Base-by-base conservation (phyloP, 2,113 vertebrate species). In the Gobius niger region DNA sequence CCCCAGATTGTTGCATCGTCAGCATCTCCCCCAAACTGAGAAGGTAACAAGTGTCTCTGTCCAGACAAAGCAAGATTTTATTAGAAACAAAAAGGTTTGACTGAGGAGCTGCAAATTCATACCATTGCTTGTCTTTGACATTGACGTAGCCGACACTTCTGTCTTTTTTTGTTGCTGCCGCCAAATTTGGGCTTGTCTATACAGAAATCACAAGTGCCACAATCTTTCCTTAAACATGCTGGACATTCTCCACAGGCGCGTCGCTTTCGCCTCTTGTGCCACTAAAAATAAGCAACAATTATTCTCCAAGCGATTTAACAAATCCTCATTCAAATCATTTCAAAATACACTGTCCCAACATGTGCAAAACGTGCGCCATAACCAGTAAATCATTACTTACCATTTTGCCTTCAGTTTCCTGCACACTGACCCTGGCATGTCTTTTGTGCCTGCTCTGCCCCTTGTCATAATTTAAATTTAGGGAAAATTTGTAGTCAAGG, bases 101-200 rank as follows among this genome's bases (percentile, higher is more conserved):
- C 42, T 8, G 7, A 5, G 9, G 8, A 53, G 16, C n/a, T 9
- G 9, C 40, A 60, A 24, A 42, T 1, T 5, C 12, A 40, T 76
- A 96, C 95, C 94, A 93, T 94, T 1, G 95, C 94, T 85, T 95
- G 94, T 54, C 93, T 92, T 85, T 93, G 91, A 78, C 95, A 96
- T 61, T 96, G 95, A 34, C 94, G 92, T 66, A 93, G 92, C 49
- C 95, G 94, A 81, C 95, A 96, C 82, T 95, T 96, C 87, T 95
- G 95, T 67, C 94, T 93, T 87, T 95, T 96, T 80, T 94, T 95
- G 82, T 96, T 96, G 78, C 92, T 93, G 76, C 95, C 95, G n/a
- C 95, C 95, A 46, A 96, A 96, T 82, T 96, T 96, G 77, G 95
- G 95, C 81, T 96, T 96, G 90, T 96, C 95, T 11, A 89, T 82